Percentiles rank a stretch among this genome's conserved stretches.
Conservation (phyloP, 2,797 vertebrate genomes). For the Manis javanica region DNA sequence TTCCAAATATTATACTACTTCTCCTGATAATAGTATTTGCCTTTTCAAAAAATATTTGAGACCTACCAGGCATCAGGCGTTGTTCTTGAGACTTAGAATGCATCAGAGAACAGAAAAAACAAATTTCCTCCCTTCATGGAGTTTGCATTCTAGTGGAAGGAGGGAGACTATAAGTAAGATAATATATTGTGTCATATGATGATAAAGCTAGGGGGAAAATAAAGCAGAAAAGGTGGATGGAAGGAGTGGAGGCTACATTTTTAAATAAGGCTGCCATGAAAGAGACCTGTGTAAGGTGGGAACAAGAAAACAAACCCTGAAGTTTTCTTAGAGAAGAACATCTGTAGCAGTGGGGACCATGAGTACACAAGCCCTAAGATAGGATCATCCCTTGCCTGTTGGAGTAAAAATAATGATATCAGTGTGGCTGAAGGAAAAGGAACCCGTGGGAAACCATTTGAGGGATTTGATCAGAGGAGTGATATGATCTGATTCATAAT, state of each 20-base stretch:
- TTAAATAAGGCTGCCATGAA: neutral
- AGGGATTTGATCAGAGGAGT: neutral
- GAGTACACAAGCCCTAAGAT: neutral
- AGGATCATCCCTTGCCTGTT: neutral
- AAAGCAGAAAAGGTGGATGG: neutral
- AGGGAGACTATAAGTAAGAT: neutral
- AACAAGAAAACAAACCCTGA: neutral
- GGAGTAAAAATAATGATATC: neutral
- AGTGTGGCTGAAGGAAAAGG: neutral
- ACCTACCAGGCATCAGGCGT: neutral
- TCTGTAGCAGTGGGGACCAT: neutral
- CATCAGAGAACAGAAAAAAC: neutral
- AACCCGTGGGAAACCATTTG: neutral
- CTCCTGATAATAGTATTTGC: neutral
- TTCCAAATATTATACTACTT: neutral
- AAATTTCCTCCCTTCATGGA: neutral
- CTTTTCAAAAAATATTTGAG: neutral
- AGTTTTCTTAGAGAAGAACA: neutral
- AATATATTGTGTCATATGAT: neutral
- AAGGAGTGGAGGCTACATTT: neutral
- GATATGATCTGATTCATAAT: neutral
- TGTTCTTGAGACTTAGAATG: neutral
- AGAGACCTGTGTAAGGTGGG: neutral
- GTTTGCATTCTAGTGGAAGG: neutral
- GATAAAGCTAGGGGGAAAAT: neutral